phyloP scores from a whole-genome alignment of 1,140 invertebrate genomes.

The Ceratosolen solmsi region DNA sequence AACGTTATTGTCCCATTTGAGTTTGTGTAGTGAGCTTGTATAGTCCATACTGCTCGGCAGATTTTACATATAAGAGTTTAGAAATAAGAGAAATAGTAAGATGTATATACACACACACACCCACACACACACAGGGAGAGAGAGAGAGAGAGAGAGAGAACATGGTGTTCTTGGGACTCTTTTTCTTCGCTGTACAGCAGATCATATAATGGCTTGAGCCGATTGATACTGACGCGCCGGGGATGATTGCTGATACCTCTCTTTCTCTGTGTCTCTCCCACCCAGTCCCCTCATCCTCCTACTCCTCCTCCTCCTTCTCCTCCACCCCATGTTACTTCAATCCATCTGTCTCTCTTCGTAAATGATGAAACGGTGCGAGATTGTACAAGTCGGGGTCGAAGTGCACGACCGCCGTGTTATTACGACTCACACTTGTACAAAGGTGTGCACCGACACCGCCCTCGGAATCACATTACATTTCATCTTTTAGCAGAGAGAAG shows the following conservation, averaged over 20 bases:
- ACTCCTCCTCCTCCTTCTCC: neutral
- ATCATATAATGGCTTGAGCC: conserved; percentile 66
- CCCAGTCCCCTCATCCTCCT: conserved; percentile 45
- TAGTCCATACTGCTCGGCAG: too few species aligned
- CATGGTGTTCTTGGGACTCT: neutral
- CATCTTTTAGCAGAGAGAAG: conserved; percentile 19
- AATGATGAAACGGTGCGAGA: conserved; percentile 51
- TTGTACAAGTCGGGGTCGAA: conserved; percentile 59
- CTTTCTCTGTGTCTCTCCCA: neutral
- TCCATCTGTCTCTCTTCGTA: neutral
- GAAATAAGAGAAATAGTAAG: neutral
- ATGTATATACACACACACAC: too few species aligned
- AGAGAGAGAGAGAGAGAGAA: neutral
- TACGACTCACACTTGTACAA: conserved; percentile 71
- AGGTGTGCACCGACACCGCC: conserved; percentile 3
- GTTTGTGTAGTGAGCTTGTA: too few species aligned
- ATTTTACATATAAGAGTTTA: too few species aligned
- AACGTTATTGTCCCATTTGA: too few species aligned
- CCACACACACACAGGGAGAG: too few species aligned
- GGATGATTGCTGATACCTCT: conserved; percentile 65
- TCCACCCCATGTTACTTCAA: too few species aligned
- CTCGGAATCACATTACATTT: conserved; percentile 37
- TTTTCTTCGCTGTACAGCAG: conserved; percentile 9
- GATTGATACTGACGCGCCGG: conserved; percentile 69
- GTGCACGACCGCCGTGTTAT: conserved; percentile 69